phyloP scores from a whole-genome alignment of 2,113 vertebrate genomes.

The Limnothrissa miodon region DNA sequence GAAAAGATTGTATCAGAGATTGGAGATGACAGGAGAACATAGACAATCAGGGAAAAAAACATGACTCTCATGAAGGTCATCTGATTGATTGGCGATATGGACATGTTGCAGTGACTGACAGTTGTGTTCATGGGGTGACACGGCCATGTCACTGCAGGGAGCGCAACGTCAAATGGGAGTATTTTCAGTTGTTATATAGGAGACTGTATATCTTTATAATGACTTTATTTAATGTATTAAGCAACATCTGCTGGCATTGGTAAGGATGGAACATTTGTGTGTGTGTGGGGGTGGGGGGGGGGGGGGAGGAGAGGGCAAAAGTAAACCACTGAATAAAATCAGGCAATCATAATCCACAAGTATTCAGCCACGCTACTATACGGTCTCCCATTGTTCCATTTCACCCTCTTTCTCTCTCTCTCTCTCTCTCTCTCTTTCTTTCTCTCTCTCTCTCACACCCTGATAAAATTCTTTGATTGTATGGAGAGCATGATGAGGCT shows the following conservation, averaged over 20 bases:
- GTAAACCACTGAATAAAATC: neutral
- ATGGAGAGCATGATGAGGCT: neutral
- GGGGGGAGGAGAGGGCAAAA: neutral
- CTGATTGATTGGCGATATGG: neutral
- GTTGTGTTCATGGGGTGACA: neutral
- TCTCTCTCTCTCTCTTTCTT: neutral
- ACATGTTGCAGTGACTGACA: neutral
- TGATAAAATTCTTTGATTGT: neutral
- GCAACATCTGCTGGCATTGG: neutral
- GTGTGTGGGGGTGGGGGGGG: neutral
- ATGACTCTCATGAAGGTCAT: neutral
- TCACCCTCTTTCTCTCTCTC: neutral
- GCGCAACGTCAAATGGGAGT: neutral
- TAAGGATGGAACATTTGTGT: neutral
- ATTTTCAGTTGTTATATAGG: neutral
- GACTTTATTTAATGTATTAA: conserved; percentile 16
- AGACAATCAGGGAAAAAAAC: neutral
- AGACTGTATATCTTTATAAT: neutral
- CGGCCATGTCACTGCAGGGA: neutral
- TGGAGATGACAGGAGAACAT: neutral
- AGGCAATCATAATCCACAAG: neutral
- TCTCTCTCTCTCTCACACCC: neutral
- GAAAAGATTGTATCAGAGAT: neutral
- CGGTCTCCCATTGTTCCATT: neutral
- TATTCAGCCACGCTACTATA: neutral